phyloP scores from a whole-genome alignment of 1,140 invertebrate species.

The Lerema accius region DNA sequence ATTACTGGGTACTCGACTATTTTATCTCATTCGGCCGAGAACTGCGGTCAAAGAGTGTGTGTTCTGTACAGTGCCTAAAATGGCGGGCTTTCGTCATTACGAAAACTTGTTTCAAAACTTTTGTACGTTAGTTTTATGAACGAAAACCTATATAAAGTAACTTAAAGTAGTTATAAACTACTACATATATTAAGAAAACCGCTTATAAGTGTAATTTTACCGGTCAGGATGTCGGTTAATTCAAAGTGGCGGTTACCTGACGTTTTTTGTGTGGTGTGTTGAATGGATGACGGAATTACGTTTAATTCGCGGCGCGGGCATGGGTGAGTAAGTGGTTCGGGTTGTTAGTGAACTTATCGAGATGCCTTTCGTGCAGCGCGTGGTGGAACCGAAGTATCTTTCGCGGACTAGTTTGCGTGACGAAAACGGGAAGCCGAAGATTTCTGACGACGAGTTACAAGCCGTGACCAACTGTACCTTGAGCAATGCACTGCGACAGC shows the following conservation, averaged over 20 bases:
- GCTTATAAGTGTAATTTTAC: conserved; percentile 62
- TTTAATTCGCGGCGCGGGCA: conserved; percentile 73
- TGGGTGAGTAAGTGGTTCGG: conserved; percentile 70
- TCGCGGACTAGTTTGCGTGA: conserved; percentile 85
- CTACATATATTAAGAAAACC: conserved; percentile 37
- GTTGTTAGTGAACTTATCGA: conserved; percentile 59
- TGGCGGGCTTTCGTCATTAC: conserved; percentile 74
- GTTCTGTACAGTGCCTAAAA: conserved; percentile 42
- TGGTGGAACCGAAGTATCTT: conserved; percentile 87
- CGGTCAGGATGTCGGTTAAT: conserved; percentile 79
- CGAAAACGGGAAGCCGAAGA: conserved; percentile 82
- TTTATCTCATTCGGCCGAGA: conserved; percentile 59
- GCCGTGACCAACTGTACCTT: conserved; percentile 90
- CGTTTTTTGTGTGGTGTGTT: conserved; percentile 81
- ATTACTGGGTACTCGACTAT: conserved; percentile 26
- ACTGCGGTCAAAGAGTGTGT: conserved; percentile 43
- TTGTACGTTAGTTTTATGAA: conserved; percentile 51
- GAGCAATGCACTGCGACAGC: conserved; percentile 89
- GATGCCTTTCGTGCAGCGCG: conserved; percentile 90
- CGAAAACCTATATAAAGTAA: conserved; percentile 43
- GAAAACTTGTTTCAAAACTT: conserved; percentile 76
- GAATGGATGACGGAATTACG: conserved; percentile 78
- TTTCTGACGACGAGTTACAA: conserved; percentile 87
- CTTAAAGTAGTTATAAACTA: conserved; percentile 43
- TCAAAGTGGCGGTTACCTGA: conserved; percentile 82